Percentiles rank a stretch among this genome's conserved stretches.
These are phyloP conservation scores for Sarcophaga caerulescens DNA, from an alignment of 2,888 invertebrate species.

Conservation along the genomic window DNA sequence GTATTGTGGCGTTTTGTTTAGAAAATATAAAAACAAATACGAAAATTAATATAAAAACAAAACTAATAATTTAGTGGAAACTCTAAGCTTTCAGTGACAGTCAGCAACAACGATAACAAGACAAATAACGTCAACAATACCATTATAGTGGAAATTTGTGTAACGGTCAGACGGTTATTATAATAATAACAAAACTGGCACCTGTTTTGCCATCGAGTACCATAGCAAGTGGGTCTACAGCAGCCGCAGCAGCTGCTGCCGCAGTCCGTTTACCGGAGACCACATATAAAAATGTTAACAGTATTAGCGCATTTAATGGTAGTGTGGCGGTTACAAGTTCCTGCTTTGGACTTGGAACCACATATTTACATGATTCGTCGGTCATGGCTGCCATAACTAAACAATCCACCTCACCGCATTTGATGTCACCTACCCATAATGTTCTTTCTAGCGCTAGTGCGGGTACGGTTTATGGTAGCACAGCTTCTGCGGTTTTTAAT, in stretches of 20 bases:
- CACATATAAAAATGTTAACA: conserved; percentile 65
- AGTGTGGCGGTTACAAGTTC: conserved; percentile 60
- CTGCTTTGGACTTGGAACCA: conserved; percentile 40
- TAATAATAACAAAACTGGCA: conserved; percentile 76
- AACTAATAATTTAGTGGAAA: conserved; percentile 56
- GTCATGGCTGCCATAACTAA: conserved; percentile 68
- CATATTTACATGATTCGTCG: conserved; percentile 52
- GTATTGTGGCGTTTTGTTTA: conserved; percentile 11
- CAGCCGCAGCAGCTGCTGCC: conserved; percentile 70
- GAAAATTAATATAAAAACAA: conserved; percentile 63
- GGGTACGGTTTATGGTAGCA: conserved; percentile 23
- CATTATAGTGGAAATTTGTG: background rate
- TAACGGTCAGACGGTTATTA: conserved; percentile 24
- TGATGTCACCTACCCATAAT: conserved; percentile 75
- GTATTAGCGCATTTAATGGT: conserved; percentile 66
- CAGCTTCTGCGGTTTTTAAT: conserved; percentile 33
- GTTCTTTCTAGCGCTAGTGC: conserved; percentile 47
- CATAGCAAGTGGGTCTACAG: conserved; percentile 64
- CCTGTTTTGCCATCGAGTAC: conserved; percentile 78
- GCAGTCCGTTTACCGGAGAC: conserved; percentile 69
- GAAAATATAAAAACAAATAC: conserved; percentile 62
- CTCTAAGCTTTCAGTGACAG: conserved; percentile 33
- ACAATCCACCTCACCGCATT: conserved; percentile 69
- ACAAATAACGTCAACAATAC: conserved; percentile 21
- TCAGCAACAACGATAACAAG: conserved; percentile 32